Base-by-base conservation (phyloP, 1,140 invertebrate genomes). In the Dinoponera quadriceps region DNA sequence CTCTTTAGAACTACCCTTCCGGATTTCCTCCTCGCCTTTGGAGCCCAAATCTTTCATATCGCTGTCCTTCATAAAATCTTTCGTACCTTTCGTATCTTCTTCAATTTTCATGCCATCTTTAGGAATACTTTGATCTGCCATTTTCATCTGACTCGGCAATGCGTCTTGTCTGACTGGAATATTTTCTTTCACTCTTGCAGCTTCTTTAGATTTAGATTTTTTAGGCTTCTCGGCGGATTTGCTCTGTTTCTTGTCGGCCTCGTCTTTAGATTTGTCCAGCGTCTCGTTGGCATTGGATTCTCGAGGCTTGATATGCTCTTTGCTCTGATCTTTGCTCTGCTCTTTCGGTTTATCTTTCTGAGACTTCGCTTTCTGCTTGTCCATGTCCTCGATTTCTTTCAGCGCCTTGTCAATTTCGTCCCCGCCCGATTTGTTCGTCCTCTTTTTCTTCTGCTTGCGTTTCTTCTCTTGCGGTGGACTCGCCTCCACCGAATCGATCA, bases 321-420 rank as follows among this genome's bases (percentile, higher is more conserved):
- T 77, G 13, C 1, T 33, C 63, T 86, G 80, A 14, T 92, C 87
- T 63, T 89, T 77, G 44, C 69, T 57, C 2, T 75, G 73, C 1
- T 78, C 74, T 44, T 78, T 78, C 4, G 54, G 44, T 27, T 91
- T 91, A 20, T 90, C 91, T 75, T 92, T 93, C 48, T 85, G 60
- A 13, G 59, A 86, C 87, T 92, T 94, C 3, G 82, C 68, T 77
- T 91, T 92, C 68, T 92, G 91, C 72, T 94, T 94, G 80, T 95
- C 93, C 94, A 95, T 94, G 78, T 92, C 90, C 60, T 94, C 94
- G 59, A 95, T 96, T 90, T 96, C 95, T 90, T 94, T 94, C 18
- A 95, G 89, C 72, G 95, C 95, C 90, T 95, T 95, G 86, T 96
- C 96, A 85, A 96, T 95, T 87, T 96, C 95, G 88, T 96, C 95